These are phyloP conservation scores for Platycnemis pennipes DNA, from an alignment of 2,888 invertebrate species.

Conservation along the genomic window DNA sequence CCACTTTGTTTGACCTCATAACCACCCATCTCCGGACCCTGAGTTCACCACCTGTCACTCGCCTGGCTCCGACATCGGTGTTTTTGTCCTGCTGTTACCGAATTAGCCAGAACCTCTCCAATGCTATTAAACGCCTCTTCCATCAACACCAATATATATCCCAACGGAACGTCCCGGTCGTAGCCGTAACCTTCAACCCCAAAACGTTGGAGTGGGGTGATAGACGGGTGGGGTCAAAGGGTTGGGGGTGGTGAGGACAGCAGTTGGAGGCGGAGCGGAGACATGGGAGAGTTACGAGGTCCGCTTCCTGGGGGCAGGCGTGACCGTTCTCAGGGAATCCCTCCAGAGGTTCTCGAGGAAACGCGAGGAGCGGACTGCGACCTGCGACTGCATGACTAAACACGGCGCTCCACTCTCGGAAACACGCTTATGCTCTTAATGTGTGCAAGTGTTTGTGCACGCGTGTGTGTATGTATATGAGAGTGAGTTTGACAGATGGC, in stretches of 20 bases:
- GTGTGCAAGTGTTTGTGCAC: not conserved
- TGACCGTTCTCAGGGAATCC: not conserved
- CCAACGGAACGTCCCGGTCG: too few relatives aligned
- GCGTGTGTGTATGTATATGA: not conserved
- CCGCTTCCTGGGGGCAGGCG: not conserved
- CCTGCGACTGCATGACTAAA: constrained; percentile 37
- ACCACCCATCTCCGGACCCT: too few relatives aligned
- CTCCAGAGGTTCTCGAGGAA: not conserved
- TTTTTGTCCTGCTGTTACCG: too few relatives aligned
- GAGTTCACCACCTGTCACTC: too few relatives aligned
- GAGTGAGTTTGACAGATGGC: not conserved
- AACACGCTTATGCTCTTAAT: constrained; percentile 59
- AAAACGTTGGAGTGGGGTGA: too few relatives aligned
- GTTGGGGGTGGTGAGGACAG: not conserved
- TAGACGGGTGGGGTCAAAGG: not conserved
- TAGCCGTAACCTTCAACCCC: too few relatives aligned
- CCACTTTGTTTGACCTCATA: too few relatives aligned
- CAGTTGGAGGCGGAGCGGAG: not conserved
- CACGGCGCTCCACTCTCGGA: constrained; percentile 57
- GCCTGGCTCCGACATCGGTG: too few relatives aligned
- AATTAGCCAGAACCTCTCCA: too few relatives aligned
- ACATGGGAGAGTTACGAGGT: not conserved
- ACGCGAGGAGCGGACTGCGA: not conserved
- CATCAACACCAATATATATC: too few relatives aligned
- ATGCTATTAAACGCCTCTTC: too few relatives aligned